These are phyloP conservation scores for Cerceris ruficornis DNA, from an alignment of 2,888 invertebrate species.

Conservation along the genomic window DNA sequence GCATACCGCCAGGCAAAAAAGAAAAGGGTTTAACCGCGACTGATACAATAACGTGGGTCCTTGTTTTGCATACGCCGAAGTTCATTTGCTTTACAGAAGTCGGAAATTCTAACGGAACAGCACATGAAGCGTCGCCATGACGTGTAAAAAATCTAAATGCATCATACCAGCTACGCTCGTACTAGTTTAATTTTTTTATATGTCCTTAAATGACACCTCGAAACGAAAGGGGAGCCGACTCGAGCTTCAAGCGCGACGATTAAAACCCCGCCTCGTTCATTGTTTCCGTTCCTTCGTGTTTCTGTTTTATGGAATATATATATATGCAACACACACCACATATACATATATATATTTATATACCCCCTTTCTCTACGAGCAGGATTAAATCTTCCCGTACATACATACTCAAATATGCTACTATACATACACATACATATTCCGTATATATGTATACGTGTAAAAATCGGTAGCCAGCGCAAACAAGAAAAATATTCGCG, in stretches of 20 bases:
- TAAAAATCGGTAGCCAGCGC: constrained; percentile 45
- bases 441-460: constrained; percentile 24
- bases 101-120: constrained; percentile 59
- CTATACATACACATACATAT: constrained; percentile 29
- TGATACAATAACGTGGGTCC: constrained; percentile 14
- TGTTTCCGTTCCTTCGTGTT: not conserved
- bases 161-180: constrained; percentile 63
- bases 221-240: constrained; percentile 27
- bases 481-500: constrained; percentile 47
- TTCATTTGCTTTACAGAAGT: constrained; percentile 39
- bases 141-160: constrained; percentile 79
- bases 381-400: constrained; percentile 7
- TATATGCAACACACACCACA: not conserved
- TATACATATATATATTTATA: too few relatives aligned
- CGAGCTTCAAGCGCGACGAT: constrained; percentile 7
- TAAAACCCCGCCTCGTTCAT: not conserved
- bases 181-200: constrained; percentile 41
- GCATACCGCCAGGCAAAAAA: constrained; percentile 43
- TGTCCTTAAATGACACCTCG: constrained; percentile 16
- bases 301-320: not conserved
- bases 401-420: constrained; percentile 24
- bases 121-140: constrained; percentile 68
- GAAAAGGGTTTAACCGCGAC: constrained; percentile 25
- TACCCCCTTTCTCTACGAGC: not conserved
- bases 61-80: constrained; percentile 28